A percentile compares a stretch with the other conserved stretches of the same genome.
Conservation (phyloP, 2,797 vertebrate species). For the Hybognathus amarus region DNA sequence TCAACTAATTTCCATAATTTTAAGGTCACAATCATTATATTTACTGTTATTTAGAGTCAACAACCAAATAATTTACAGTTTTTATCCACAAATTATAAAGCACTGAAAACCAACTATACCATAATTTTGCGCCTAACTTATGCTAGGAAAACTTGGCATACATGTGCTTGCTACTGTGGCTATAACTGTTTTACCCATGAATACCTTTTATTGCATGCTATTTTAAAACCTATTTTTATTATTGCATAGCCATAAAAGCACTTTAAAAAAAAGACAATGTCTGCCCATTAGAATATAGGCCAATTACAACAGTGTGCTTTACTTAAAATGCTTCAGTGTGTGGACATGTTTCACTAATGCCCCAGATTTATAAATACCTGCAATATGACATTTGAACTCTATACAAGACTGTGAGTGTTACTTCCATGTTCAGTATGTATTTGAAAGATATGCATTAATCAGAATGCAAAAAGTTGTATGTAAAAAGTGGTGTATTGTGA, state of each 20-base stretch:
- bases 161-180: conserved; percentile 4
- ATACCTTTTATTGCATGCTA: conserved; percentile 7
- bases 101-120: neutral
- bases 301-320: conserved; percentile 1
- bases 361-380: neutral
- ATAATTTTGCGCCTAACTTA: neutral
- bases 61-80: neutral
- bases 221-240: neutral
- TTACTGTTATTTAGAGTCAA: neutral
- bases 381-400: conserved; percentile 4
- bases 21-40: conserved; percentile 12
- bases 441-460: conserved; percentile 17
- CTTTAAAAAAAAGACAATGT: conserved; percentile 11
- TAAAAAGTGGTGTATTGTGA: conserved; percentile 28
- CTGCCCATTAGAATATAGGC: conserved; percentile 7
- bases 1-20: conserved; percentile 20
- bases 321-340: conserved; percentile 16
- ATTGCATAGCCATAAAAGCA: conserved; percentile 1
- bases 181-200: conserved; percentile 9
- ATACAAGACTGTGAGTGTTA: conserved; percentile 29
- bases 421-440: conserved; percentile 12
- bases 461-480: conserved; percentile 35
- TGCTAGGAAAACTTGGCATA: neutral
- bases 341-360: conserved; percentile 2
- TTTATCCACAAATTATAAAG: neutral